Percentiles rank a stretch among this genome's conserved stretches.
Evolutionary conservation across 2,888 invertebrate genomes (phyloP).

Genomic region (Odontomyia ornata): DNA sequence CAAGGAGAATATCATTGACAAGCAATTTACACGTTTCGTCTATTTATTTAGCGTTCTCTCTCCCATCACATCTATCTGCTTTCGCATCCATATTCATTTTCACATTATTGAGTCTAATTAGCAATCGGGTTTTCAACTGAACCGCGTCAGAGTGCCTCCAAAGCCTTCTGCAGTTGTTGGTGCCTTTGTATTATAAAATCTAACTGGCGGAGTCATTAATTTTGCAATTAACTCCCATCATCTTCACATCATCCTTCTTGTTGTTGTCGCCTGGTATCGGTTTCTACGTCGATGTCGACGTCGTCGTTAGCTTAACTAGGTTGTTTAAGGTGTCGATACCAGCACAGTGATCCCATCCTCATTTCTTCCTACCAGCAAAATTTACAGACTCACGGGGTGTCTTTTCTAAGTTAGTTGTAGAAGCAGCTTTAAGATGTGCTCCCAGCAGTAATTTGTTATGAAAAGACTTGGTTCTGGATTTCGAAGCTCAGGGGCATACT

Average conservation of each 20-base stretch:
- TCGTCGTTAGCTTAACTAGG: neutral
- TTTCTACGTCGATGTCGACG: no score
- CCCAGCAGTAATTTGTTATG: no score
- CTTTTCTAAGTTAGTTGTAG: no score
- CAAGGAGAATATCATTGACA: conserved; percentile 17
- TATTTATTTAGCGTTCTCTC: neutral
- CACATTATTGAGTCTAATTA: conserved; percentile 20
- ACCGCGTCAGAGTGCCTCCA: neutral
- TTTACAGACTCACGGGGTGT: no score
- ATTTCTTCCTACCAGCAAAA: neutral
- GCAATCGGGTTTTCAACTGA: neutral
- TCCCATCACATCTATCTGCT: neutral
- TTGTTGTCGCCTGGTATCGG: neutral
- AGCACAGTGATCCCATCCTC: neutral
- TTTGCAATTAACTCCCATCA: conserved; percentile 30
- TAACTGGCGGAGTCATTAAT: neutral
- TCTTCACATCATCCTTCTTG: neutral
- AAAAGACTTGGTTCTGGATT: no score
- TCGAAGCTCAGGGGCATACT: no score
- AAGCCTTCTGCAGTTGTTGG: neutral
- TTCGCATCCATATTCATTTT: neutral
- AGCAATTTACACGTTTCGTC: conserved; percentile 22
- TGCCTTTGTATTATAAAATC: neutral
- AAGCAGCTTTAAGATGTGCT: no score
- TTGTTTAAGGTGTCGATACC: neutral